These are phyloP conservation scores for Numenius phaeopus DNA, from an alignment of 2,797 vertebrate species.

Conservation along the genomic window DNA sequence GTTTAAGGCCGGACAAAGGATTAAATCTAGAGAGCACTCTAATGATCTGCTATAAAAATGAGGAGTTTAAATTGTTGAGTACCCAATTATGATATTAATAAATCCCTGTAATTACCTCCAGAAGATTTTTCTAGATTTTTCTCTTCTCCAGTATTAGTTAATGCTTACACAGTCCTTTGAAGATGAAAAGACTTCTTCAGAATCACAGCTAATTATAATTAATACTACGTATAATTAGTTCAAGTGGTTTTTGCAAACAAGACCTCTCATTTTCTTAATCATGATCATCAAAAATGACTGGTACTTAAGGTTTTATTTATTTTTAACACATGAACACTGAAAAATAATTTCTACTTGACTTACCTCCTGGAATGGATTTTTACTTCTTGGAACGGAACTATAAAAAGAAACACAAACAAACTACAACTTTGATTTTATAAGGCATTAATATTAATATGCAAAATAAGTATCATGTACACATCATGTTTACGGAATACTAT, in stretches of 20 bases:
- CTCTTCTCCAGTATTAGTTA: neutral
- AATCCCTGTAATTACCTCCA: neutral
- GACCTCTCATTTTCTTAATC: neutral
- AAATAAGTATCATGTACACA: neutral
- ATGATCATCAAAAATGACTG: neutral
- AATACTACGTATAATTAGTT: neutral
- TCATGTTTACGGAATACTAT: neutral
- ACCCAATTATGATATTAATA: neutral
- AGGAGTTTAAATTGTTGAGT: neutral
- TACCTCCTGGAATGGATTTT: constrained; percentile 99
- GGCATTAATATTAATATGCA: neutral
- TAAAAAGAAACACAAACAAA: constrained; percentile 64
- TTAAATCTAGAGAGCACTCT: neutral
- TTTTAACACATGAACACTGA: neutral
- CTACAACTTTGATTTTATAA: neutral
- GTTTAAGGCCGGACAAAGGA: neutral
- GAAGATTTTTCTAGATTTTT: neutral
- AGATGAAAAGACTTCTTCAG: constrained; percentile 5
- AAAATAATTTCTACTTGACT: constrained; percentile 40
- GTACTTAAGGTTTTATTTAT: neutral
- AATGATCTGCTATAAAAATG: neutral
- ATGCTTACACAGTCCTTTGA: constrained; percentile 4
- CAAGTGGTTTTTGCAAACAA: constrained; percentile 6
- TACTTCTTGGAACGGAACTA: constrained; percentile 97
- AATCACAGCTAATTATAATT: neutral